Evolutionary conservation across 2,888 invertebrate genomes (phyloP), one percentile per base, ranked within the genome.

Genomic region (Hypena proboscidalis): DNA sequence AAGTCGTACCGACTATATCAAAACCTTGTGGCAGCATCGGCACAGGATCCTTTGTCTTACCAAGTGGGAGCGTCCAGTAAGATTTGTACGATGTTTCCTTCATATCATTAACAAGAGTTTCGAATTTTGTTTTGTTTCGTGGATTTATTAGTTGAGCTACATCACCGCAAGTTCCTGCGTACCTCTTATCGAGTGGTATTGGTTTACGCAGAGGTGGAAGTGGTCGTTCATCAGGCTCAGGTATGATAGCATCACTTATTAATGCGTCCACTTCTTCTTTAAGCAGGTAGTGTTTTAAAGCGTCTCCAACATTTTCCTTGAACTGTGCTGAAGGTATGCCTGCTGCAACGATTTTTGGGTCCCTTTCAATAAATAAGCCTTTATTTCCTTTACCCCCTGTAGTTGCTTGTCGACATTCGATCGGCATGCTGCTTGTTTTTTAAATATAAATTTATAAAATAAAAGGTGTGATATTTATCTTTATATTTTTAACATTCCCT

Each of bases 21-120:
- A 81, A 80, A 7, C 85, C 88, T 54, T 74, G 77, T 2, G 90
- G 89, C 26, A 90, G 52, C 85, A 85, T 83, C 1, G 90, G 87
- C 1, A 73, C 64, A 4, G 80, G 66, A 61, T 90, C 89, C 42
- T 45, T 67, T 1, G 68, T 63, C 34, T 50, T 31, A 1, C 83
- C 89, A 2, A 89, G 57, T 8, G 65, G 67, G 51, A 72, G 74
- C 41, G 74, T 85, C 87, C 88, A 90, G 45, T 86, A 89, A 0
- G 88, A 87, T 6, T 67, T 10, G 42, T 85, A 90, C 0, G 71
- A 19, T 0, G 89, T 86, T 4, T 82, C 72, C 56, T 84, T 89
- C 0, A 89, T 56, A 40, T 90, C 87, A 2, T 76, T 74, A 4
- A 81, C 77, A 0, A 90, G 58, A 2, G 56, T 65, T 70, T 82